Base-by-base conservation (phyloP, 2,888 invertebrate species). In the Xestobium rufovillosum region DNA sequence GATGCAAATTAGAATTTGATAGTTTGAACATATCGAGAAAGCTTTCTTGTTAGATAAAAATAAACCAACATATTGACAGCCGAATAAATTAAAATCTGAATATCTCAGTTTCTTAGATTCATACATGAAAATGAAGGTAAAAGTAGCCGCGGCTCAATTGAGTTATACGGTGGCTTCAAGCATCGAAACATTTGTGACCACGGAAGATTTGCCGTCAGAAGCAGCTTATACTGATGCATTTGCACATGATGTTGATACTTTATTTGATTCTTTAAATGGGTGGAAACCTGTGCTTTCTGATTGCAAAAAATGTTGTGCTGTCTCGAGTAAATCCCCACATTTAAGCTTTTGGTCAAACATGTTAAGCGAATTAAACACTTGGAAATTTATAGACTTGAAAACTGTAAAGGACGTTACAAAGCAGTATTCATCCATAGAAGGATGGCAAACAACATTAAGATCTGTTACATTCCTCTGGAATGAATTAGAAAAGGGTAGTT, bases 61-160 rank as follows among this genome's bases (percentile, higher is more conserved):
- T n/a, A 35, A 36, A 37, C n/a, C n/a, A n/a, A 39, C 23, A 14
- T 36, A 32, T 19, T 27, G 34, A 28, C 11, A 13, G 38, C 27
- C 36, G 9, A 25, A n/a, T 14, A 35, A 36, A 36, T 34, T 43
- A 11, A 34, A 26, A 16, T 9, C 13, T 14, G 16, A 19, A 3
- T 3, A 41, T 32, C 38, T 41, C 14, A 34, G 38, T 32, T 38
- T 41, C 14, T 31, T 19, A 23, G 23, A 41, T 32, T 11, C 23
- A 3, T 36, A 14, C 4, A n/a, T 38, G 3, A 41, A 43, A 36
- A 43, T 41, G 38, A 43, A 38, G 26, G 38, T 43, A 13, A 25
- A 32, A 19, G 38, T 41, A 3, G 43, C 41, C 14, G 43, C 40
- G 8, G 25, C 14, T 15, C 34, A 39, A 26, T 12, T 41, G 13